Evolutionary conservation across 2,888 invertebrate genomes (phyloP).

Genomic region (Cryptosula pallasiana): DNA sequence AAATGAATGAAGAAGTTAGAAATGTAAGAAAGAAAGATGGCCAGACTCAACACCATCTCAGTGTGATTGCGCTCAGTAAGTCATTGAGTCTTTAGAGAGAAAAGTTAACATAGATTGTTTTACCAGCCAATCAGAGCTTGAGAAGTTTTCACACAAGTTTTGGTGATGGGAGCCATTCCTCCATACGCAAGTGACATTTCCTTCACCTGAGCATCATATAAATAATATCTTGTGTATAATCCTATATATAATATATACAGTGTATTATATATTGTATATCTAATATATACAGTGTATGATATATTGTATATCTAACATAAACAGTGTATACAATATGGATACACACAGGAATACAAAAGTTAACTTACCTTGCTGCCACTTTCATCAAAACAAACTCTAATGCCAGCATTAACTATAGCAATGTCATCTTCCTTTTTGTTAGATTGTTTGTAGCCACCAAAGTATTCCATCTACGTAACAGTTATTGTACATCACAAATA

Average conservation of each 20-base stretch:
- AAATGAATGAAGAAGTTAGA: too few species aligned
- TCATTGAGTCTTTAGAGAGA: too few species aligned
- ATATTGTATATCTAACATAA: too few species aligned
- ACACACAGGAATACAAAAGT: neutral
- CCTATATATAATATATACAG: too few species aligned
- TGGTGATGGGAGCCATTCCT: constrained; percentile 85
- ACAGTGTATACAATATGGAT: too few species aligned
- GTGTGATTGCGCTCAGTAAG: too few species aligned
- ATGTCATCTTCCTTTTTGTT: constrained; percentile 85
- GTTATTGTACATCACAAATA: too few species aligned
- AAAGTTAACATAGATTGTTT: too few species aligned
- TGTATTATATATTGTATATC: too few species aligned
- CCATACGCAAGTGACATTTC: constrained; percentile 74
- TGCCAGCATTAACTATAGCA: constrained; percentile 70
- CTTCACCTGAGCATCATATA: constrained; percentile 51
- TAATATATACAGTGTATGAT: too few species aligned
- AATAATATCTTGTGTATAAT: neutral
- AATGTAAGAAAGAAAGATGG: too few species aligned
- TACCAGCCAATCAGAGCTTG: constrained; percentile 56
- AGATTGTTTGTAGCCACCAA: constrained; percentile 82
- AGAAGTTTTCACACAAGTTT: constrained; percentile 66
- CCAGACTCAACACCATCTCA: too few species aligned
- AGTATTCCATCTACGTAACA: constrained; percentile 66
- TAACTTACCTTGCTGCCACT: neutral
- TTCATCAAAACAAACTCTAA: neutral